Base-by-base conservation (phyloP, 2,113 vertebrate species). In the Lepisosteus osseus region DNA sequence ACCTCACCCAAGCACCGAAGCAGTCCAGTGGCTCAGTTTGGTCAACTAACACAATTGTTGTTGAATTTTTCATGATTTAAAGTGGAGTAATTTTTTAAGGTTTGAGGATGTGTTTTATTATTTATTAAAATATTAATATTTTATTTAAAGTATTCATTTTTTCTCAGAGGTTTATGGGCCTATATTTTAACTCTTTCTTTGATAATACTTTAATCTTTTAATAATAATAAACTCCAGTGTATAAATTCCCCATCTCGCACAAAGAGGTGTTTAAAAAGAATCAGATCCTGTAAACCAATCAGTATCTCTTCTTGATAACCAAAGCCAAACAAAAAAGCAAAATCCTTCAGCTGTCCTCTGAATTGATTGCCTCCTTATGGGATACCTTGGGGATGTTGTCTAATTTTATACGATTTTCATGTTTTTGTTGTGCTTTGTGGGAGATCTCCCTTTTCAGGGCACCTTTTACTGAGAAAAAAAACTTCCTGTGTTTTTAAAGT, bases 201-300 rank as follows among this genome's bases (percentile, higher is more conserved):
- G 64, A 6, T 7, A 45, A 13, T 8, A 6, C 13, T 45, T 66
- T 45, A 3, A n/a, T 66, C 41, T n/a, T 42, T 45, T 66, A 66
- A 65, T 29, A 29, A 29, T 29, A 29, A 29, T 44, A 44, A 44
- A 29, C 63, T 66, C 14, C 12, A 45, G 6, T 14, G 11, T n/a
- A 14, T 15, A 14, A 44, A 42, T 4, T 66, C 64, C 43, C 3
- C 29, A 29, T 45, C 47, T 11, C 12, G 14, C 29, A 54, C 47
- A 68, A 15, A 40, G 29, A 29, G 29, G 51, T 45, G 13, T 55
- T 68, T 40, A 9, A 68, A 68, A 68, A 54, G 55, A 68, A 68
- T 29, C 15, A 51, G 7, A 42, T 3, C 66, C 29, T 54, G 15
- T 29, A 55, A 68, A 54, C 41, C n/a, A 14, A 14, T 11, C 42